These are phyloP conservation scores for Eueides isabella DNA, from an alignment of 1,140 invertebrate species.

Conservation along the genomic window DNA sequence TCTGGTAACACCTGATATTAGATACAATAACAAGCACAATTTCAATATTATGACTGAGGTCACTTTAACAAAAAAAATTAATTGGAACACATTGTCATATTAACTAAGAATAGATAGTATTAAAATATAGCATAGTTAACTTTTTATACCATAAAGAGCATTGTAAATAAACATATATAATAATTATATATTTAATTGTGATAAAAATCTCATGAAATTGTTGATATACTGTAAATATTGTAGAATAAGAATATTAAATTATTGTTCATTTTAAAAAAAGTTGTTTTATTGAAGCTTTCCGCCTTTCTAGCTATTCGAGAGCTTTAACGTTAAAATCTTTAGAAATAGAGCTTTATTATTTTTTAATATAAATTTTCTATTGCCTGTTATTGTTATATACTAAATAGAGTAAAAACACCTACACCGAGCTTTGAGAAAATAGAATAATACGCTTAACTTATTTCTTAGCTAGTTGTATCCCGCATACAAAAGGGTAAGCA, in stretches of 20 bases:
- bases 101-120: no score
- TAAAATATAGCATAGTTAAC: neutral
- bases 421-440: no score
- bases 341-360: neutral
- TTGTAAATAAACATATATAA: slow-evolving; percentile 31
- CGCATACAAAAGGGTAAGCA: no score
- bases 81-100: no score
- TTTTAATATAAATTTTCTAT: neutral
- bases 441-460: no score
- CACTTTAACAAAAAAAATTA: no score
- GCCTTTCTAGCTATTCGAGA: neutral
- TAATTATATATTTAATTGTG: slow-evolving; percentile 19
- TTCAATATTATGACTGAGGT: no score
- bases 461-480: no score
- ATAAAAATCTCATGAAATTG: slow-evolving; percentile 32
- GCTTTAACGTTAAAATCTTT: neutral
- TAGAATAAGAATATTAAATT: slow-evolving; percentile 25
- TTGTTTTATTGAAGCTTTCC: slow-evolving; percentile 25
- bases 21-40: no score
- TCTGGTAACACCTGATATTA: no score
- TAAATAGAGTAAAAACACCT: no score
- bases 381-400: no score
- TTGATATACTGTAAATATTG: slow-evolving; percentile 40
- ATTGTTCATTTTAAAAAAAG: slow-evolving; percentile 36
- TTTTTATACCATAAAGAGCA: slow-evolving; percentile 1